Evolutionary conservation across 2,888 invertebrate species (phyloP), one percentile per base, ranked within the genome.

Genomic region (Crepidodera aurea): DNA sequence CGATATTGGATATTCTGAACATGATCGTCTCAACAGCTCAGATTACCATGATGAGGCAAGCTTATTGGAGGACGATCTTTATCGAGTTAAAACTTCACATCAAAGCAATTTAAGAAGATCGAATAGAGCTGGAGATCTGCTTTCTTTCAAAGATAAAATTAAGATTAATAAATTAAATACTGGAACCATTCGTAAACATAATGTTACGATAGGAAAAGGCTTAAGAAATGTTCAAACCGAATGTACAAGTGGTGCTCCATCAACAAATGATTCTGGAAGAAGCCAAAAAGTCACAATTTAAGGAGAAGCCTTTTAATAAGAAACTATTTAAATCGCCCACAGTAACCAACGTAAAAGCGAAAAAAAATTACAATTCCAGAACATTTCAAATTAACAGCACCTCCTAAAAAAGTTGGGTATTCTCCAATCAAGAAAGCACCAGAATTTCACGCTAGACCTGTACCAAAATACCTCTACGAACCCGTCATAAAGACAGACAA

Each of bases 281-380:
- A 76, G 83, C 87, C 7, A 86, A 84, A 73, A 88, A 86, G 81
- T 76, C 85, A 73, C 86, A 87, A 77, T 86, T 90, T 22, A 90
- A 88, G 78, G 88, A 90, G 0, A 83, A 87, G 58, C 89, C 90
- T 1, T 79, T 90, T 48, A 88, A 86, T 53, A 83, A 83, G 68
- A 85, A 84, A 63, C 84, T 89, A 1, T 78, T 89, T 29, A 81
- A 83, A 64, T 85, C 84, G 1, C 81, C 84, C 0, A 74, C 83
- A 10, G 19, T 10, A 1, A 15, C 1, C 16, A 53, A 5, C 4
- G 39, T 13, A 16, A 32, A 79, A 0, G 86, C 81, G 56, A 89
- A 87, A 70, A n/a, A n/a, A 83, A 85, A 0, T 76, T 0, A 91
- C 90, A 1, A 70, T 85, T 12, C 84, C 87, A 0, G 84, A 87